Percentiles rank a stretch among this genome's conserved stretches.
Conservation (phyloP, 2,888 invertebrate genomes). For the Phragmatobia fuliginosa region DNA sequence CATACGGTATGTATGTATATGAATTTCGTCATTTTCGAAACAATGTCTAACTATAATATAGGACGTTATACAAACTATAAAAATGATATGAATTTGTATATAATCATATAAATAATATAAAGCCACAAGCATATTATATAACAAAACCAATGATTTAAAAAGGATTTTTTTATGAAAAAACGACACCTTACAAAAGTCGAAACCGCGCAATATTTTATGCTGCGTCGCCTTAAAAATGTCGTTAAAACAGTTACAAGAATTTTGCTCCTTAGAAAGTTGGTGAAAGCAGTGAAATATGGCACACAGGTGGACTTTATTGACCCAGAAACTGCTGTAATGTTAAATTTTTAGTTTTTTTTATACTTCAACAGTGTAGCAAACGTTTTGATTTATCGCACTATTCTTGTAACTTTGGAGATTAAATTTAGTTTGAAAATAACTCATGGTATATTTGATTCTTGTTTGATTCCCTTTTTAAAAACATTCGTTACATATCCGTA, state of each 20-base stretch:
- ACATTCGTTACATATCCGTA: too few relatives aligned
- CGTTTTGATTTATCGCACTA: slow-evolving; percentile 35
- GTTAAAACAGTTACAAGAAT: slow-evolving; percentile 39
- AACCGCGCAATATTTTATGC: slow-evolving; percentile 17
- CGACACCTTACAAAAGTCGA: slow-evolving; percentile 1
- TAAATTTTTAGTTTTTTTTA: slow-evolving; percentile 39
- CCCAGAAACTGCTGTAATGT: slow-evolving; percentile 43
- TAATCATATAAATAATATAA: not conserved
- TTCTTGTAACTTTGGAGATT: slow-evolving; percentile 22
- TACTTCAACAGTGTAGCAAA: slow-evolving; percentile 27
- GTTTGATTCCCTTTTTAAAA: not conserved
- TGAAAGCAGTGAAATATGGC: slow-evolving; percentile 41
- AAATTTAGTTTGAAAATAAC: slow-evolving; percentile 15
- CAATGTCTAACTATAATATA: too few relatives aligned
- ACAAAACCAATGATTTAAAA: not conserved
- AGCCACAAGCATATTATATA: not conserved
- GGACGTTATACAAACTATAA: not conserved
- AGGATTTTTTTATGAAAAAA: not conserved
- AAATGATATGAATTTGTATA: not conserved
- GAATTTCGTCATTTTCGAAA: too few relatives aligned
- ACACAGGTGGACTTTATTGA: slow-evolving; percentile 50
- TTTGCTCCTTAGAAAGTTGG: slow-evolving; percentile 25
- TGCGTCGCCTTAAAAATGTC: slow-evolving; percentile 17
- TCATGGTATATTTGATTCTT: slow-evolving; percentile 12
- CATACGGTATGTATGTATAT: too few relatives aligned